These are phyloP conservation scores for Tangara arthus DNA, from an alignment of 2,797 vertebrate genomes.

Conservation along the genomic window DNA sequence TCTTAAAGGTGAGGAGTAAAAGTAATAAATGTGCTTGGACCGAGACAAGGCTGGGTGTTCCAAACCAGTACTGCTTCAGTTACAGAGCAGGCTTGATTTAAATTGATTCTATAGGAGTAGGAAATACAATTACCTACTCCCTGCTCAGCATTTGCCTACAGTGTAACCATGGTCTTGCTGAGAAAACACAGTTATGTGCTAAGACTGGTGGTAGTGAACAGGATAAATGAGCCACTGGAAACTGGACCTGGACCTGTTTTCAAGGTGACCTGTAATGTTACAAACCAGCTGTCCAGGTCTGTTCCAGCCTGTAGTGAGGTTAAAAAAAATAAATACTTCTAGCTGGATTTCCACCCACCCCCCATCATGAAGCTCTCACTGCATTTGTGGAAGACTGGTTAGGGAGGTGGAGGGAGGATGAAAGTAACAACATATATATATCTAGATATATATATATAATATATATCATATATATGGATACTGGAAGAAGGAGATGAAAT, in stretches of 20 bases:
- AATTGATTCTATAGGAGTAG: background rate
- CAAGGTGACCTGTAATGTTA: background rate
- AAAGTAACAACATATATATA: background rate
- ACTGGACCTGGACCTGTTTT: background rate
- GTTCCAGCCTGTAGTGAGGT: background rate
- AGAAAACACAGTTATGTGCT: background rate
- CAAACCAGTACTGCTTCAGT: background rate
- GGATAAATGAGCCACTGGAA: background rate
- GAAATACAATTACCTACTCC: background rate
- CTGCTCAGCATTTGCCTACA: background rate
- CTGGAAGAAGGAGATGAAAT: background rate
- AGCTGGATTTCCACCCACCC: background rate
- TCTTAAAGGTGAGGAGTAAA: background rate
- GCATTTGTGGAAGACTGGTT: slow-evolving; percentile 21
- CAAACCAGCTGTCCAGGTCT: background rate
- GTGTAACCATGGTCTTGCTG: background rate
- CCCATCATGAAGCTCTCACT: background rate
- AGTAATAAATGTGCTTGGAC: background rate
- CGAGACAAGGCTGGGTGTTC: background rate
- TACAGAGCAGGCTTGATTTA: background rate
- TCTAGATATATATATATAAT: background rate
- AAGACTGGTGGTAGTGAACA: background rate
- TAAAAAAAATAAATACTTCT: background rate
- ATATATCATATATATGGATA: background rate
- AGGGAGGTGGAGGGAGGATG: background rate